Percentiles rank a stretch among this genome's conserved stretches.
phyloP scores from a whole-genome alignment of 1,140 invertebrate species.

The Drosophila gunungcola region DNA sequence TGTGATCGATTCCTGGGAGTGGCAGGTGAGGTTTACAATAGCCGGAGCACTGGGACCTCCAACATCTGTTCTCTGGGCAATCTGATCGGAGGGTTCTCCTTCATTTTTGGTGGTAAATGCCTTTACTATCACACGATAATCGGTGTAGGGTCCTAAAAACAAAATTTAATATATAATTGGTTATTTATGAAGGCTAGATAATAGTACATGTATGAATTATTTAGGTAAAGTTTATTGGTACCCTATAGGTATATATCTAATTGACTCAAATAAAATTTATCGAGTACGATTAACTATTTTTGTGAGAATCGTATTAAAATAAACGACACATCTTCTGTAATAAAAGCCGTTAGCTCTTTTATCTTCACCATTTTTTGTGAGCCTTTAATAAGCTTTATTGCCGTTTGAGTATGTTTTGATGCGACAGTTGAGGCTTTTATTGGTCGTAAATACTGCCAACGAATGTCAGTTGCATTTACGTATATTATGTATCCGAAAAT shows the following conservation, averaged over 20 bases:
- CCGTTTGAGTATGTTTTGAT: conserved; percentile 2
- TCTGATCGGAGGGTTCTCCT: conserved; percentile 89
- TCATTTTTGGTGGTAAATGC: conserved; percentile 91
- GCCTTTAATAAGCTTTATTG: conserved; percentile 20
- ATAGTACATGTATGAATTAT: too few species aligned
- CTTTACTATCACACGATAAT: conserved; percentile 94
- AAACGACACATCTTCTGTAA: too few species aligned
- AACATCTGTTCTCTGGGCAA: conserved; percentile 92
- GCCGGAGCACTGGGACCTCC: conserved; percentile 91
- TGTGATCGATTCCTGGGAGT: conserved; percentile 90
- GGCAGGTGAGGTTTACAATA: conserved; percentile 93
- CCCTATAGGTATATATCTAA: too few species aligned
- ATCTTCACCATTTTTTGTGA: not conserved
- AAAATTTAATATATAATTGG: not conserved
- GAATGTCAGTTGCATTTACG: conserved; percentile 39
- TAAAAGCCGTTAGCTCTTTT: not conserved
- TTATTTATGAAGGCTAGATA: not conserved
- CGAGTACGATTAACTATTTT: too few species aligned
- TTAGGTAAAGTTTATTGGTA: too few species aligned
- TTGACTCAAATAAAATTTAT: too few species aligned
- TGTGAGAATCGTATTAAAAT: too few species aligned
- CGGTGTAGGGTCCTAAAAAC: conserved; percentile 90
- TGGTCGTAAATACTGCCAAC: conserved; percentile 39
- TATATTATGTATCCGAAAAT: not conserved
- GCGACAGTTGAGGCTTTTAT: conserved; percentile 35